Evolutionary conservation across 2,888 invertebrate species (phyloP), one percentile per base, ranked within the genome.

Genomic region (Trissoscelio sp.): DNA sequence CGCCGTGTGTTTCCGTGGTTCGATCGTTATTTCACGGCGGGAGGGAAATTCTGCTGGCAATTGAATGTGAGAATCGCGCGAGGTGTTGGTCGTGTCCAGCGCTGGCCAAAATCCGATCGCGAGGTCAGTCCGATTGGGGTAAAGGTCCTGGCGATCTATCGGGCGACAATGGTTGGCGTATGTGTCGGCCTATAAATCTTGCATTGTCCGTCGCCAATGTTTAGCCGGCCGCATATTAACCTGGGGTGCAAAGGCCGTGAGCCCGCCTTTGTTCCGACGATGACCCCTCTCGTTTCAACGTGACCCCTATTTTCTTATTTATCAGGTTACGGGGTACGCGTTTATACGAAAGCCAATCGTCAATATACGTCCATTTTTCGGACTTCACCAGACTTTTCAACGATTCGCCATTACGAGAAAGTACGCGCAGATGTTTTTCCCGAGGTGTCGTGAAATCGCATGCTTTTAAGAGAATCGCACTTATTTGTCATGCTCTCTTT

Each of bases 181-280:
- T 85, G 85, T 83, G 85, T 85, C 86, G 85, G 87, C 81, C 91
- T 89, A 91, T 91, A 91, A 91, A 91, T 91, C 91, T 90, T 89
- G 87, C 79, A 91, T 91, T 91, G 91, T 91, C 87, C 89, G 58
- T 81, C 75, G 86, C 83, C 87, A 88, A 87, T 90, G 90, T 91
- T 91, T 91, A 90, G 91, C 87, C 88, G 89, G 87, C 90, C 91
- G 90, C 91, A 91, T 90, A 91, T 91, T 91, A 90, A 91, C 91
- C 90, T 86, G 84, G 88, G 89, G 90, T 89, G 89, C 90, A 89
- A 88, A 89, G 88, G 89, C 88, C 88, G 85, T 83, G 87, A 87
- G 86, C 88, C 85, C 84, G 81, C 84, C 81, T 87, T 89, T 89
- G 88, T 88, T 89, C 88, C 84, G 83, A 81, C 44, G 82, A 84